These are phyloP conservation scores for Peribatodes rhomboidaria DNA, from an alignment of 2,888 invertebrate species.

Conservation along the genomic window DNA sequence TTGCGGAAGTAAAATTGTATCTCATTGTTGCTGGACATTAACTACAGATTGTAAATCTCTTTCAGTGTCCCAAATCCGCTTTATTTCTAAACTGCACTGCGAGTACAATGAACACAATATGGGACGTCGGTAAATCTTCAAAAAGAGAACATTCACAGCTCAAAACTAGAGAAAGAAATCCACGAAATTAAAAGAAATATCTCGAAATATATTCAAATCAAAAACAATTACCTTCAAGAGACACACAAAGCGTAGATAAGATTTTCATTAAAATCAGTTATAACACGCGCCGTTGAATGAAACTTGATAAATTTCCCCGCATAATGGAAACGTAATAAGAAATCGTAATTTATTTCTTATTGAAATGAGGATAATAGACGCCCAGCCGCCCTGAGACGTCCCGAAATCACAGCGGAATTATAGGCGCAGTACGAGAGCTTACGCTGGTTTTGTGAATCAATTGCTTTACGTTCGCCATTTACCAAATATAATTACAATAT, in stretches of 20 bases:
- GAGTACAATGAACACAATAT: constrained; percentile 42
- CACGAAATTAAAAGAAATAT: neutral
- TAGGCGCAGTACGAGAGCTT: constrained; percentile 24
- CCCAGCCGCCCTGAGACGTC: constrained; percentile 69
- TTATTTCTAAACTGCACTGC: constrained; percentile 45
- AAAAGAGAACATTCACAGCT: neutral
- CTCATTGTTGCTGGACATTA: constrained; percentile 79
- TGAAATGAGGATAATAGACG: constrained; percentile 84
- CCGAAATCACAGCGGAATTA: constrained; percentile 32
- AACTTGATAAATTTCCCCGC: constrained; percentile 79
- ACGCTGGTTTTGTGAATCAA: constrained; percentile 6
- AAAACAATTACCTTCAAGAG: constrained; percentile 40
- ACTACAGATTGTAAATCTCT: constrained; percentile 80
- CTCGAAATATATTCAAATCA: constrained; percentile 18
- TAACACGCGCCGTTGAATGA: constrained; percentile 74
- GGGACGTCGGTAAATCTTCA: constrained; percentile 16
- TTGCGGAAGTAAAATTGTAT: constrained; percentile 78
- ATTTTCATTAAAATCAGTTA: constrained; percentile 75
- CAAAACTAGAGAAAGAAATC: neutral
- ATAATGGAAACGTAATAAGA: constrained; percentile 85
- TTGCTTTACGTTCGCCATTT: neutral
- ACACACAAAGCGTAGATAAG: constrained; percentile 53
- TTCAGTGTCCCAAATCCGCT: constrained; percentile 60
- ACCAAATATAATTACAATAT: neutral
- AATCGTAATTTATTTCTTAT: constrained; percentile 86